Evolutionary conservation across 2,797 vertebrate species (phyloP).

Genomic region (Micromesistius poutassou): DNA sequence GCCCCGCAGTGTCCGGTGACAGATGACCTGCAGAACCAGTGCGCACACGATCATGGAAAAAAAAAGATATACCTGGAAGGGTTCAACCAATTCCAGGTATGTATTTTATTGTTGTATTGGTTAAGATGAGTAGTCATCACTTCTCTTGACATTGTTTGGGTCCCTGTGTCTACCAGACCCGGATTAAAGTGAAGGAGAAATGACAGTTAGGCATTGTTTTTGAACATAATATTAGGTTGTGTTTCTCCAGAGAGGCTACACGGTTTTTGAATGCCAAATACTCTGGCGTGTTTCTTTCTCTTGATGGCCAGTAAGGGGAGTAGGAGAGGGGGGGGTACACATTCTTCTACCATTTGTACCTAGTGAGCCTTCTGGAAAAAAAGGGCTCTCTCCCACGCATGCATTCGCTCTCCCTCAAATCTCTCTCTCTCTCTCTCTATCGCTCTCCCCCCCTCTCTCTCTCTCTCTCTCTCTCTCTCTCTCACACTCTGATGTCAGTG

Average conservation of each 20-base stretch:
- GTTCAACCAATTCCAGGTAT: not conserved
- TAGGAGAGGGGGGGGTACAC: conserved; percentile 20
- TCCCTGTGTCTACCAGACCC: not conserved
- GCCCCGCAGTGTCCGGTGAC: conserved; percentile 58
- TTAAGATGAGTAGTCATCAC: not conserved
- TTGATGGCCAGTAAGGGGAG: not conserved
- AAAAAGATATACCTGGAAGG: conserved; percentile 20
- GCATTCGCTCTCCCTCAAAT: conserved; percentile 39
- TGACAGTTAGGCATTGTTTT: not conserved
- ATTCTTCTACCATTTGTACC: conserved; percentile 70
- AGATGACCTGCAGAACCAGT: conserved; percentile 66
- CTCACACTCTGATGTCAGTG: conserved; percentile 58
- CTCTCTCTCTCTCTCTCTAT: conserved; percentile 28
- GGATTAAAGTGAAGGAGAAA: not conserved
- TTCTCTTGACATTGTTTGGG: not conserved
- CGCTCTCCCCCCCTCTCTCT: conserved; percentile 40
- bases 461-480: conserved; percentile 35
- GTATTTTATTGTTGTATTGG: too few relatives aligned
- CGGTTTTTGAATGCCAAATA: conserved; percentile 12
- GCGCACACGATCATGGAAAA: conserved; percentile 42
- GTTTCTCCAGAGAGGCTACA: not conserved
- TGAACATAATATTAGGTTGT: conserved; percentile 17
- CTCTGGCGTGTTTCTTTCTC: not conserved
- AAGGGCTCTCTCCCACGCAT: conserved; percentile 34
- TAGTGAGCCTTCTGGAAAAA: conserved; percentile 74